phyloP scores from a whole-genome alignment of 2,888 invertebrate genomes.

The Pelosia muscerda region DNA sequence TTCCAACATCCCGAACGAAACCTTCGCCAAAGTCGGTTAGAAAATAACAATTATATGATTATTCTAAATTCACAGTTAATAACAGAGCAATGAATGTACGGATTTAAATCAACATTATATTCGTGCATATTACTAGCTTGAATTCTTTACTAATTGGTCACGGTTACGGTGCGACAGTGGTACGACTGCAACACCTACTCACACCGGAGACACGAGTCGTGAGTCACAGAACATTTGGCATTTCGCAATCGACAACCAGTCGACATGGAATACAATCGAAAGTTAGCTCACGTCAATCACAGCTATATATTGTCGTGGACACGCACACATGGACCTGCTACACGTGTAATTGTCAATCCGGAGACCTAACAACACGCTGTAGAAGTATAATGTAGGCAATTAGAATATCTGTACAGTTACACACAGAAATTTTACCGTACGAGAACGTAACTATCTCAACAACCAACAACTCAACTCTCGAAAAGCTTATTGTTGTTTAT shows the following conservation, averaged over 20 bases:
- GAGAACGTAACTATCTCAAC: background rate
- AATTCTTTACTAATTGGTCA: constrained; percentile 57
- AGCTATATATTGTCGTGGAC: constrained; percentile 21
- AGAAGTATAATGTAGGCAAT: background rate
- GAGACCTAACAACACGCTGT: constrained; percentile 15
- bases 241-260: constrained; percentile 56
- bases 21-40: too few species aligned
- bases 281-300: constrained; percentile 28
- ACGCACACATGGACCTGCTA: constrained; percentile 19
- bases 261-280: constrained; percentile 29
- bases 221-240: constrained; percentile 79
- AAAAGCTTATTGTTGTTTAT: background rate
- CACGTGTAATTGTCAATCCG: constrained; percentile 30
- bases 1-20: too few species aligned
- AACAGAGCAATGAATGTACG: background rate
- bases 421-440: background rate
- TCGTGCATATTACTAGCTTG: constrained; percentile 20
- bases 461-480: background rate
- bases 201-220: constrained; percentile 62
- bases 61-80: background rate
- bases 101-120: constrained; percentile 5
- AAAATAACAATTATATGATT: too few species aligned
- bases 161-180: too few species aligned
- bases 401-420: background rate
- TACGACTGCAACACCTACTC: constrained; percentile 70